These are phyloP conservation scores for Peromyscus melanophrys DNA, from an alignment of 2,797 vertebrate genomes.

Conservation along the genomic window DNA sequence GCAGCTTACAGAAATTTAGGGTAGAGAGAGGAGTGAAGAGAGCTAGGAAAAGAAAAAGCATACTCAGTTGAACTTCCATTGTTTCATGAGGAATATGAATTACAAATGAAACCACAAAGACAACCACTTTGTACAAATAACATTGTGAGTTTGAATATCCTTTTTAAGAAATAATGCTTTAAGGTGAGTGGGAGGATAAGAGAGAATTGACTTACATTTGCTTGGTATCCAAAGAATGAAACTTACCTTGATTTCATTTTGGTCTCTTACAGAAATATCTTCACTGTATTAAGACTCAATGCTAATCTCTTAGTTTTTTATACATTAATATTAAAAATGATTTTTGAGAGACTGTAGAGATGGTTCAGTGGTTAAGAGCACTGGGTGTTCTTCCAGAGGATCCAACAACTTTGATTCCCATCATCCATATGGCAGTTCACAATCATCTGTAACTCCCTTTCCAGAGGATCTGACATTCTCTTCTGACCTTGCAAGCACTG, in stretches of 20 bases:
- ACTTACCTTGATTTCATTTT: constrained; percentile 45
- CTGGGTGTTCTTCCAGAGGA: neutral
- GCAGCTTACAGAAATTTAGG: neutral
- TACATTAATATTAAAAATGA: constrained; percentile 19
- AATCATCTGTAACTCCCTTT: neutral
- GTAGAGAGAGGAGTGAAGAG: neutral
- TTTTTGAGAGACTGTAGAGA: neutral
- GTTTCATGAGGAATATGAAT: neutral
- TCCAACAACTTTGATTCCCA: neutral
- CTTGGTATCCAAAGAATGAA: constrained; percentile 12
- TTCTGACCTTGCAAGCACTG: neutral
- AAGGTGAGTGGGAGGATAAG: neutral
- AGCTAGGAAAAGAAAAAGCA: neutral
- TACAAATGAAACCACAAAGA: neutral
- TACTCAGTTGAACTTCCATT: neutral
- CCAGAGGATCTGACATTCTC: neutral
- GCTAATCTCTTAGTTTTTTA: constrained; percentile 27
- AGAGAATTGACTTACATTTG: neutral
- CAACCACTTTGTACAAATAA: neutral
- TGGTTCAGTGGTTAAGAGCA: neutral
- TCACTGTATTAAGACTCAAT: constrained; percentile 46
- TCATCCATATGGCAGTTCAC: no score
- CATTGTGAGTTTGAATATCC: neutral
- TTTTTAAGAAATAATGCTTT: constrained; percentile 15
- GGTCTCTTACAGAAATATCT: constrained; percentile 42